Evolutionary conservation across 1,140 invertebrate species (phyloP).

Genomic region (Acromyrmex heyeri): DNA sequence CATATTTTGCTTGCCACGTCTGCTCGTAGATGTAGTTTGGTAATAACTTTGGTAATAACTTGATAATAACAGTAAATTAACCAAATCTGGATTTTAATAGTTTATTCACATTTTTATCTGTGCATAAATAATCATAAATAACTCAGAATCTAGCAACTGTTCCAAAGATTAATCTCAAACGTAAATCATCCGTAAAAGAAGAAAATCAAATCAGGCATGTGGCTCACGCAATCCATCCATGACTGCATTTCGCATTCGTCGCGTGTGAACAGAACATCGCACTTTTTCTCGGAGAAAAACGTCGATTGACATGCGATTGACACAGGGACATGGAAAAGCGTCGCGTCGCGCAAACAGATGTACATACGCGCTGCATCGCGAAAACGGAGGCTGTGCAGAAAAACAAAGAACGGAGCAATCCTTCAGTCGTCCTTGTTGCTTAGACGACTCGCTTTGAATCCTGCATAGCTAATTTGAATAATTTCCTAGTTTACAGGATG

Average conservation of each 20-base stretch:
- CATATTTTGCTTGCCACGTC: slow-evolving; percentile 19
- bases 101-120: slow-evolving; percentile 13
- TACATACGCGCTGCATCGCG: slow-evolving; percentile 7
- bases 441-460: slow-evolving; percentile 35
- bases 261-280: slow-evolving; percentile 15
- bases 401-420: background rate
- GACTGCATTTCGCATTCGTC: slow-evolving; percentile 56
- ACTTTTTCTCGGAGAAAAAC: slow-evolving; percentile 18
- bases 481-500: slow-evolving; percentile 61
- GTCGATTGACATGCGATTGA: background rate
- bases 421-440: background rate
- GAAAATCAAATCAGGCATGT: slow-evolving; percentile 15
- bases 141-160: background rate
- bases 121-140: slow-evolving; percentile 30
- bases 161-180: background rate
- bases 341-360: slow-evolving; percentile 35
- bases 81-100: slow-evolving; percentile 1
- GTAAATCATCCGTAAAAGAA: slow-evolving; percentile 6
- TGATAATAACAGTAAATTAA: background rate
- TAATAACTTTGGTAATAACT: background rate
- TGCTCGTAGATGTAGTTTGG: background rate
- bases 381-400: slow-evolving; percentile 4
- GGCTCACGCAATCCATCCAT: slow-evolving; percentile 27
- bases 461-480: slow-evolving; percentile 58
- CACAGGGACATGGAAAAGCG: slow-evolving; percentile 18